Evolutionary conservation across 53 echinoderm and acorn worm genomes (phyloP).

Genomic region (Mesocentrotus franciscanus): DNA sequence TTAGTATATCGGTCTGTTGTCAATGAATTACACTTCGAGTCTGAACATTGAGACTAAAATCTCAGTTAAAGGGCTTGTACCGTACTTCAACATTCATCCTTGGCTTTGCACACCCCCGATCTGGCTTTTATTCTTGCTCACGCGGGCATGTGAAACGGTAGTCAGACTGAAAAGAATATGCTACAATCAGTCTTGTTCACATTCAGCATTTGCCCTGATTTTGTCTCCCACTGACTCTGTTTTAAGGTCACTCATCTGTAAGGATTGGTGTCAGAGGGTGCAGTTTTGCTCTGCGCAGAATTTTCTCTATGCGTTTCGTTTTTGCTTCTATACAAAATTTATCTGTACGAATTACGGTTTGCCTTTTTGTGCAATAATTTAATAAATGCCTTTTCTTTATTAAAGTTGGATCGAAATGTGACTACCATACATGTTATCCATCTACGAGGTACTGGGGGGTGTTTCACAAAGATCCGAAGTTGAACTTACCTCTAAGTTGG

Average conservation of each 20-base stretch:
- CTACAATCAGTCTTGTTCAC: background rate
- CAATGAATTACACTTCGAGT: background rate
- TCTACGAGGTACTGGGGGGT: no score
- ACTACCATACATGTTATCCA: no score
- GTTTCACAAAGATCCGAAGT: no score
- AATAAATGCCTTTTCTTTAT: no score
- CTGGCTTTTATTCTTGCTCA: background rate
- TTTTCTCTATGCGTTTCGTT: background rate
- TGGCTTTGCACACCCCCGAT: background rate
- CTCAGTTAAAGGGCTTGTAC: background rate
- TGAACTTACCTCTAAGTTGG: no score
- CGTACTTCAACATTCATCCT: background rate
- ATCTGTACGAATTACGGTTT: no score
- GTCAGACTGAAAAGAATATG: background rate
- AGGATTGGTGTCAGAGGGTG: background rate
- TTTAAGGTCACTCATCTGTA: background rate
- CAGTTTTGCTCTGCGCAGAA: background rate
- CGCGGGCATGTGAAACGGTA: background rate
- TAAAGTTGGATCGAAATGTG: no score
- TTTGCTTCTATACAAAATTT: no score
- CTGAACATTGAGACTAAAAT: slow-evolving; percentile 20
- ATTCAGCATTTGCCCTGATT: background rate
- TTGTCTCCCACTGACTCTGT: background rate
- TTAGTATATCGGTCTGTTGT: no score
- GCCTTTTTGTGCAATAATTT: no score